Evolutionary conservation across 2,888 invertebrate genomes (phyloP), one percentile per base, ranked within the genome.

Genomic region (Epicampocera succincta): DNA sequence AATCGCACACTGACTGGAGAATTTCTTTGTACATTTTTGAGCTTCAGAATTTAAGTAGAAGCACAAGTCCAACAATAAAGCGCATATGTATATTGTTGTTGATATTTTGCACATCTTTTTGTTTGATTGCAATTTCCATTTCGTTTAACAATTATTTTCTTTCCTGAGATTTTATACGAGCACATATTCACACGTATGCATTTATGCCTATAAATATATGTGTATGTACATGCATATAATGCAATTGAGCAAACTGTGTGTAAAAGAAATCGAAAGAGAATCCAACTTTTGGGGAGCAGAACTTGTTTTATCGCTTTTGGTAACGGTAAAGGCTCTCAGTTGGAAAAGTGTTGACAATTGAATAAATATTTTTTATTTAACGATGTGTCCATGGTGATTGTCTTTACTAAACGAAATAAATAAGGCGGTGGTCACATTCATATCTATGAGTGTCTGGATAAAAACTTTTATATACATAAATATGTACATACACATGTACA

Each of bases 1-100:
- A 77, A 81, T 73, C 81, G 81, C 81, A 73, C 81, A 81, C 81
- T 81, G 80, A 81, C 81, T 77, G 81, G 81, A 81, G 81, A 81
- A 76, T 73, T 73, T 77, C 17, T 48, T 61, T 81, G 52, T 54
- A 52, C 46, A 61, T 40, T 76, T 60, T 71, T 52, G 65, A 80
- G 80, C 75, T 74, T 68, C 25, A 68, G 52, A 72, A 60, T 33
- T 38, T 11, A 38, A 68, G 25, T 17, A 33, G 15, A 50, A 65
- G 13, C 33, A 42, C 60, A 58, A 44, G 66, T 42, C 48, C 17
- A 44, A 71, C 13, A 54, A 50, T 46, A 68, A 69, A 48, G 21
- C 60, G 52, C 60, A 76, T 68, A 72, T 25, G n/a, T 33, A 15
- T 29, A 17, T 60, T 58, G 33, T 48, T 56, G 21, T 68, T 52